Evolutionary conservation across 2,797 vertebrate genomes (phyloP).

Genomic region (Alca torda): DNA sequence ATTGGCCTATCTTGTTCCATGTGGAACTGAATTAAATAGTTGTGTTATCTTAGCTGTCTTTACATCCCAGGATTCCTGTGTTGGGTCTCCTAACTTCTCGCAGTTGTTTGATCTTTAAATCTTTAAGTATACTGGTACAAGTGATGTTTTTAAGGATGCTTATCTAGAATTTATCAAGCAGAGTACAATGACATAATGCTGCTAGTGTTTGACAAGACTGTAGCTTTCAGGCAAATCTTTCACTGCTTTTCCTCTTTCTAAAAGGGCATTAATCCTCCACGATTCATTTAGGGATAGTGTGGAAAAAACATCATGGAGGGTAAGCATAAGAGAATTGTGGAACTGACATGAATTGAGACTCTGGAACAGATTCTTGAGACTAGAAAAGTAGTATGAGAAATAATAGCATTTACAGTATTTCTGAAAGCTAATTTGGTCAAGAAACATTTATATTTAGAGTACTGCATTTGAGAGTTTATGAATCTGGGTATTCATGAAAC

Average conservation of each 20-base stretch:
- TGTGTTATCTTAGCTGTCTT: not conserved
- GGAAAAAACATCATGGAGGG: not conserved
- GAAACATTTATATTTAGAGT: not conserved
- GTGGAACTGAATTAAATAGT: not conserved
- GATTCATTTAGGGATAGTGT: rapidly evolving
- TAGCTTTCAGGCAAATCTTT: not conserved
- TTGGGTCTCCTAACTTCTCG: not conserved
- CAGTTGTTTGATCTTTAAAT: not conserved
- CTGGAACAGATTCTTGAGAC: not conserved
- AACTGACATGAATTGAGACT: not conserved
- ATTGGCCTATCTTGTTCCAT: not conserved
- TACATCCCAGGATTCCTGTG: not conserved
- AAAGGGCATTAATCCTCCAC: not conserved
- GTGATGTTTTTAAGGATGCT: not conserved
- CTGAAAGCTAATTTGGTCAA: not conserved
- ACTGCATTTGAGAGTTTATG: not conserved
- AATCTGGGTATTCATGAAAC: not conserved
- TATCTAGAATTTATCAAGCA: not conserved
- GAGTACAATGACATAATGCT: not conserved
- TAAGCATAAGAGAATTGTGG: not conserved
- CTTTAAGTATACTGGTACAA: not conserved
- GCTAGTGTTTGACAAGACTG: not conserved
- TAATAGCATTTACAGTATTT: not conserved
- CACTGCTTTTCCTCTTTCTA: not conserved
- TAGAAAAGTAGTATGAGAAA: not conserved